Conservation (phyloP, 2,888 invertebrate genomes). For the Agriopis marginaria region DNA sequence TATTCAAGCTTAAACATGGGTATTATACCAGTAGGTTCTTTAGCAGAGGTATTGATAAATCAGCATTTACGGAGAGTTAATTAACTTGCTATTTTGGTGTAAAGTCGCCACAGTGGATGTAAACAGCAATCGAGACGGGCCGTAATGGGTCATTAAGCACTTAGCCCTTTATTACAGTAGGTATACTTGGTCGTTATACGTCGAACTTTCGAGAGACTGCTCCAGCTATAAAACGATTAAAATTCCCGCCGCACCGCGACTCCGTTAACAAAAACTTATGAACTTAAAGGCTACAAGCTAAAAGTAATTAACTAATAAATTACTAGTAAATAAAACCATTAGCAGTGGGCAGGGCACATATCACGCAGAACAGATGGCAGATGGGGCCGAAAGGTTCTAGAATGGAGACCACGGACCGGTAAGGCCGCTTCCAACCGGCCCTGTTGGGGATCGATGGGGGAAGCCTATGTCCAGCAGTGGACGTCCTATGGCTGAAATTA, state of each 20-base stretch:
- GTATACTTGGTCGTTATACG: neutral
- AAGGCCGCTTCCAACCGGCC: too few species aligned
- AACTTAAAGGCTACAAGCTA: constrained; percentile 6
- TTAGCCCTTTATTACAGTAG: constrained; percentile 46
- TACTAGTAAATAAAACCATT: neutral
- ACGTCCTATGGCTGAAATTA: too few species aligned
- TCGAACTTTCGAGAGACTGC: constrained; percentile 50
- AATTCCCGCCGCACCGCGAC: constrained; percentile 50
- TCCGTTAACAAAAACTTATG: constrained; percentile 36
- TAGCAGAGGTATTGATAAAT: too few species aligned
- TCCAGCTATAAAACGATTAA: constrained; percentile 58
- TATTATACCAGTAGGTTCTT: too few species aligned
- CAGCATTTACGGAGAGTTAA: neutral
- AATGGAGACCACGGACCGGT: too few species aligned
- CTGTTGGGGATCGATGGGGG: too few species aligned
- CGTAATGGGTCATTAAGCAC: constrained; percentile 53
- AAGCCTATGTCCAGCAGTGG: too few species aligned
- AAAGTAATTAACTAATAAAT: constrained; percentile 5
- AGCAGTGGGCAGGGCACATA: too few species aligned
- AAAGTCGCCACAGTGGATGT: constrained; percentile 9
- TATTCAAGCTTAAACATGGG: too few species aligned
- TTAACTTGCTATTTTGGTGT: neutral
- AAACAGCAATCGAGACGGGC: constrained; percentile 20
- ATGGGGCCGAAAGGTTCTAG: too few species aligned
- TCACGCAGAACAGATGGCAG: too few species aligned